Evolutionary conservation across 2,888 invertebrate genomes (phyloP).

Genomic region (Odontomyia ornata): DNA sequence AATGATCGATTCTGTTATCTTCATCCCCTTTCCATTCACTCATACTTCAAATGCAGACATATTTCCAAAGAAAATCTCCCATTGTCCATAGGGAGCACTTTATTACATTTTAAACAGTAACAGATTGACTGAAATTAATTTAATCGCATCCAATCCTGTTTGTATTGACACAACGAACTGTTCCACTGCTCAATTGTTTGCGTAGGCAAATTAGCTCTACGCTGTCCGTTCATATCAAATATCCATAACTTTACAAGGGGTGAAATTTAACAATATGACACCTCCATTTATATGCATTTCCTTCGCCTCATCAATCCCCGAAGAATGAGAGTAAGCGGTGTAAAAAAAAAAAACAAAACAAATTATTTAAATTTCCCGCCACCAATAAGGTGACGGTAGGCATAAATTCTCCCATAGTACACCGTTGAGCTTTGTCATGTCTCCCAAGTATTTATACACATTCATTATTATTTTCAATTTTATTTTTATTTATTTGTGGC

Average conservation of each 20-base stretch:
- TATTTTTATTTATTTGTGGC: slow-evolving; percentile 36
- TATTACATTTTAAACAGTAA: slow-evolving; percentile 27
- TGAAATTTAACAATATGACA: slow-evolving; percentile 41
- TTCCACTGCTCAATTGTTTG: slow-evolving; percentile 1
- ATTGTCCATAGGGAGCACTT: slow-evolving; percentile 22
- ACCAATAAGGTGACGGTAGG: slow-evolving; percentile 26
- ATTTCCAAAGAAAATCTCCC: background rate
- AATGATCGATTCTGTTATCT: too few relatives aligned
- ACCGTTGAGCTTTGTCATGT: background rate
- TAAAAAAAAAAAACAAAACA: slow-evolving; percentile 13
- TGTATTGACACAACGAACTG: background rate
- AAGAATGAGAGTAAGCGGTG: too few relatives aligned
- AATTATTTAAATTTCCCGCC: slow-evolving; percentile 28
- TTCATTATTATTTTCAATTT: slow-evolving; percentile 41
- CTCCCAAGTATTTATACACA: slow-evolving; percentile 13
- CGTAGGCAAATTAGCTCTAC: slow-evolving; percentile 25
- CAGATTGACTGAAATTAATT: slow-evolving; percentile 27
- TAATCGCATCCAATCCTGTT: background rate
- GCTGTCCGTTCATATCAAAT: background rate
- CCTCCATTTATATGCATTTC: slow-evolving; percentile 20
- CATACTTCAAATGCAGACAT: background rate
- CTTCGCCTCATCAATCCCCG: background rate
- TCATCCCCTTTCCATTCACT: background rate
- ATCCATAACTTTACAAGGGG: slow-evolving; percentile 1
- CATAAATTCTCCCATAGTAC: background rate